Percentiles rank a stretch among this genome's conserved stretches.
Evolutionary conservation across 2,888 invertebrate species (phyloP).

Genomic region (Pteria penguin): DNA sequence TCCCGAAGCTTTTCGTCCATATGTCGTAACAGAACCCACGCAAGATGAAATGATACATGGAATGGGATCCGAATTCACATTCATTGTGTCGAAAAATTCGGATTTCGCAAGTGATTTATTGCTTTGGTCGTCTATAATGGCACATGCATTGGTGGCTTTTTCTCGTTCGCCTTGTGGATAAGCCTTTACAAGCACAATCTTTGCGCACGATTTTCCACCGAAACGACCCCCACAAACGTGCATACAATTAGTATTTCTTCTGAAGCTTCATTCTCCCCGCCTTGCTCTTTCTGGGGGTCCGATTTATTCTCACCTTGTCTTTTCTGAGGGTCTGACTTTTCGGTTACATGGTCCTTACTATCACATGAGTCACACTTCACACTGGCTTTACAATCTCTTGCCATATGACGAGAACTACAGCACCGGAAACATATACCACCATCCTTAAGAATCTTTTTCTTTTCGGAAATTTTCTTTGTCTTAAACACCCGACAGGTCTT

Average conservation of each 20-base stretch:
- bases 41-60: neutral
- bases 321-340: neutral
- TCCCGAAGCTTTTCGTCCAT: neutral
- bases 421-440: neutral
- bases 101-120: neutral
- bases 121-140: neutral
- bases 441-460: no score
- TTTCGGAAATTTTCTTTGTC: no score
- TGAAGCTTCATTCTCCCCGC: neutral
- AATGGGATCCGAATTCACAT: neutral
- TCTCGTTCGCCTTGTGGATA: neutral
- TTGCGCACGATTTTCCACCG: neutral
- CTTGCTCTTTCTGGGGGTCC: neutral
- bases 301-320: neutral
- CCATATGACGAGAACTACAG: neutral
- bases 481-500: constrained; percentile 22
- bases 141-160: neutral
- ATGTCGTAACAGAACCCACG: neutral
- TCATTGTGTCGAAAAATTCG: neutral
- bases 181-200: neutral
- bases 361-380: neutral
- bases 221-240: neutral
- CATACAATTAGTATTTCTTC: neutral
- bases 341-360: neutral
- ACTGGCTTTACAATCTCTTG: neutral